Evolutionary conservation across 2,797 vertebrate species (phyloP).

Genomic region (Bradypodion ventrale): DNA sequence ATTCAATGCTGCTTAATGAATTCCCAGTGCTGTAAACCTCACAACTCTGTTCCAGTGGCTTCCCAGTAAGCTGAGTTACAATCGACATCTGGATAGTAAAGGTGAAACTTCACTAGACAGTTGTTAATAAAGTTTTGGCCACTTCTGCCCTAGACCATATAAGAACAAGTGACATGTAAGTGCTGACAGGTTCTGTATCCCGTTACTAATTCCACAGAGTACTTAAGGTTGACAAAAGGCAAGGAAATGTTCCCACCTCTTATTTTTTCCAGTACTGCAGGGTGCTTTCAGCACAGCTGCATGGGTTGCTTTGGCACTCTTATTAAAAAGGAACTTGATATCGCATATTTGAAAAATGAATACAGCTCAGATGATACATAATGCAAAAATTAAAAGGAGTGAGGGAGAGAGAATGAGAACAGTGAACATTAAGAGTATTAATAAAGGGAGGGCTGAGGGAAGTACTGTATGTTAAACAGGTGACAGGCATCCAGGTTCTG

Average conservation of each 20-base stretch:
- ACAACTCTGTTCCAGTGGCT: fast-evolving
- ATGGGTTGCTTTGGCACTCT: conserved; percentile 44
- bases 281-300: conserved; percentile 63
- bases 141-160: conserved; percentile 21
- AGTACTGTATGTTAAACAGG: background rate
- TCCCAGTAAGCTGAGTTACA: conserved; percentile 21
- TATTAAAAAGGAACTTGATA: conserved; percentile 52
- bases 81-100: conserved; percentile 36
- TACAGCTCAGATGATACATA: background rate
- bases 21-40: fast-evolving
- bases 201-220: conserved; percentile 50
- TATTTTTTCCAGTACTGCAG: background rate
- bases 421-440: fast-evolving
- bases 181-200: conserved; percentile 67
- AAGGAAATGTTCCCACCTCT: conserved; percentile 23
- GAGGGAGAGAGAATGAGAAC: background rate
- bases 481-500: background rate
- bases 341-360: background rate
- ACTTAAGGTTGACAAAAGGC: conserved; percentile 25
- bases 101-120: conserved; percentile 5
- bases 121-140: conserved; percentile 64
- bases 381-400: background rate
- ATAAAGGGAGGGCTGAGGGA: background rate
- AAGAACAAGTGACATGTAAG: conserved; percentile 70
- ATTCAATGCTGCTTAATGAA: background rate